phyloP scores from a whole-genome alignment of 2,888 invertebrate species.

The Troides oblongomaculatus region DNA sequence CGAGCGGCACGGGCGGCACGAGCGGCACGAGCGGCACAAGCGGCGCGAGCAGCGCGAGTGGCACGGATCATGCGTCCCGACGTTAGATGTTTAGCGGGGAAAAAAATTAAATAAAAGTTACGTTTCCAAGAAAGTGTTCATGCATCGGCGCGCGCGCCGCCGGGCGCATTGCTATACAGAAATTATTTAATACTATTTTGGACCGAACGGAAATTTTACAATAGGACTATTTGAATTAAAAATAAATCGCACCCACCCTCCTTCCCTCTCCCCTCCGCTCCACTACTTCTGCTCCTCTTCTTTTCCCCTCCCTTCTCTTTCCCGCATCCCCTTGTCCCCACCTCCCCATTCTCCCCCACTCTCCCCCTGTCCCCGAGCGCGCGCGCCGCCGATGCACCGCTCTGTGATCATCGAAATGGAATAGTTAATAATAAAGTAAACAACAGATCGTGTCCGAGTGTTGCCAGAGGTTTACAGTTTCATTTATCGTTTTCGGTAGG shows the following conservation, averaged over 20 bases:
- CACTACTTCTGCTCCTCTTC: no score
- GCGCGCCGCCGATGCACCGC: slow-evolving; percentile 26
- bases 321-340: background rate
- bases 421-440: slow-evolving; percentile 54
- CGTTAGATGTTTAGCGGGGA: slow-evolving; percentile 71
- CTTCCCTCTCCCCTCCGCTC: background rate
- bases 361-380: slow-evolving; percentile 15
- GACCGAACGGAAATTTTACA: slow-evolving; percentile 53
- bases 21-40: slow-evolving; percentile 15
- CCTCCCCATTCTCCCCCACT: no score
- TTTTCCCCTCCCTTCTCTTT: background rate
- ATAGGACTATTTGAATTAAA: slow-evolving; percentile 47
- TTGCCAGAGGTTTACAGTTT: slow-evolving; percentile 63
- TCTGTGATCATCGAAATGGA: slow-evolving; percentile 77
- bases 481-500: slow-evolving; percentile 49
- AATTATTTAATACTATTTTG: slow-evolving; percentile 54
- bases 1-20: slow-evolving; percentile 79
- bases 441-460: slow-evolving; percentile 65
- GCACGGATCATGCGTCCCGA: slow-evolving; percentile 76
- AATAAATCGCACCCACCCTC: slow-evolving; percentile 37
- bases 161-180: slow-evolving; percentile 42
- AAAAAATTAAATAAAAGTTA: slow-evolving; percentile 48
- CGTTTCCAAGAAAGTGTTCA: slow-evolving; percentile 80
- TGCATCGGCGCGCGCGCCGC: slow-evolving; percentile 39
- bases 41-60: no score